Percentiles rank a stretch among this genome's conserved stretches.
phyloP scores from a whole-genome alignment of 2,888 invertebrate species.

The Antitype chi region DNA sequence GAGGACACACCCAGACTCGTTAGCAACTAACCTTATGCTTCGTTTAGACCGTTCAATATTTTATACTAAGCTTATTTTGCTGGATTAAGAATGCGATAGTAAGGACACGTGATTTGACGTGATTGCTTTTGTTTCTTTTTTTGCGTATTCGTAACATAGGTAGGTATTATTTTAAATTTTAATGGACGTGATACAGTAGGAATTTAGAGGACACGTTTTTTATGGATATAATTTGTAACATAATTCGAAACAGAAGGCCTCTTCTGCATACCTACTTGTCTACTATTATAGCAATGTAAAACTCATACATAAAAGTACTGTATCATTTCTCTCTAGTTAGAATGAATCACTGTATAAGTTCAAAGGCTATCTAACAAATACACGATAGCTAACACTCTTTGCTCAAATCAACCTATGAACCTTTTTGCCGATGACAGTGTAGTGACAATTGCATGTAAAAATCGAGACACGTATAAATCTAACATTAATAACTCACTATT shows the following conservation, averaged over 20 bases:
- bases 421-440: too few relatives aligned
- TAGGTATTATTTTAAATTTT: slow-evolving; percentile 36
- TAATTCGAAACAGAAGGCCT: slow-evolving; percentile 43
- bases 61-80: slow-evolving; percentile 57
- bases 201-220: slow-evolving; percentile 51
- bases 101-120: slow-evolving; percentile 47
- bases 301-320: slow-evolving; percentile 2
- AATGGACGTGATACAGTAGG: slow-evolving; percentile 31
- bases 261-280: slow-evolving; percentile 11
- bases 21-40: slow-evolving; percentile 85
- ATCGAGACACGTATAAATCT: too few relatives aligned
- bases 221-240: slow-evolving; percentile 29
- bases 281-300: slow-evolving; percentile 1
- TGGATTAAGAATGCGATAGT: slow-evolving; percentile 64
- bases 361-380: background rate
- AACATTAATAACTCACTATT: too few relatives aligned
- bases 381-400: slow-evolving; percentile 6
- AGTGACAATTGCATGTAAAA: too few relatives aligned
- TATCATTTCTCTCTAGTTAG: background rate
- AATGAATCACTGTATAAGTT: background rate
- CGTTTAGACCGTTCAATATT: slow-evolving; percentile 75
- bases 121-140: slow-evolving; percentile 56
- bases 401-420: too few relatives aligned
- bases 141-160: slow-evolving; percentile 24
- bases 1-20: slow-evolving; percentile 89